These are phyloP conservation scores for Scaptomyza graminum DNA, from an alignment of 1,140 invertebrate species.

Conservation along the genomic window DNA sequence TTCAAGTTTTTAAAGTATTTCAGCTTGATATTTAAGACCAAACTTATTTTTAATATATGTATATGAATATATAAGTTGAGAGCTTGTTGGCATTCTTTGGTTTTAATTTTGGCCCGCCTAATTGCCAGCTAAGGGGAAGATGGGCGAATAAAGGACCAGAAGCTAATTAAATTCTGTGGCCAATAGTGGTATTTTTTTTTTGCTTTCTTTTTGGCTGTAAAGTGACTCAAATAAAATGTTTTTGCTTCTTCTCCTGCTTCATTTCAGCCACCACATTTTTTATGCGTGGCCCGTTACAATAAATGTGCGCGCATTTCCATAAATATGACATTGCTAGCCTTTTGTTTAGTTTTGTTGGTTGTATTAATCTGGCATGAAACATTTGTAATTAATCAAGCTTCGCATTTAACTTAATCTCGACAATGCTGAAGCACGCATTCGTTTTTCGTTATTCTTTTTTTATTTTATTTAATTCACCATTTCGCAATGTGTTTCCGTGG, in stretches of 20 bases:
- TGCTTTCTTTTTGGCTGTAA: constrained; percentile 2
- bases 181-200: constrained; percentile 14
- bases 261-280: constrained; percentile 28
- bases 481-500: constrained; percentile 30
- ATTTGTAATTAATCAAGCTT: constrained; percentile 73
- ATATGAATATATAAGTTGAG: constrained; percentile 1
- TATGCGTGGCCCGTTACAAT: constrained; percentile 64
- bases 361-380: constrained; percentile 50
- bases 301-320: constrained; percentile 33
- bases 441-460: constrained; percentile 21
- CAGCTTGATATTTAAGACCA: neutral
- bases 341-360: constrained; percentile 43
- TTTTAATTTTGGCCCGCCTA: constrained; percentile 37
- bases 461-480: constrained; percentile 51
- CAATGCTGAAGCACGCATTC: constrained; percentile 69
- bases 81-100: constrained; percentile 27
- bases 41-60: neutral
- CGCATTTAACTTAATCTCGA: constrained; percentile 76
- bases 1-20: neutral
- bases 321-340: constrained; percentile 69
- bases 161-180: constrained; percentile 64
- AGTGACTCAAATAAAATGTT: constrained; percentile 62
- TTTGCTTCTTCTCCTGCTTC: constrained; percentile 24
- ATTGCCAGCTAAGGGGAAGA: constrained; percentile 25
- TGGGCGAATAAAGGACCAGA: constrained; percentile 6